A percentile compares a stretch with the other conserved stretches of the same genome.
These are phyloP conservation scores for Linnaemya vulpina DNA, from an alignment of 2,888 invertebrate genomes.

Conservation along the genomic window DNA sequence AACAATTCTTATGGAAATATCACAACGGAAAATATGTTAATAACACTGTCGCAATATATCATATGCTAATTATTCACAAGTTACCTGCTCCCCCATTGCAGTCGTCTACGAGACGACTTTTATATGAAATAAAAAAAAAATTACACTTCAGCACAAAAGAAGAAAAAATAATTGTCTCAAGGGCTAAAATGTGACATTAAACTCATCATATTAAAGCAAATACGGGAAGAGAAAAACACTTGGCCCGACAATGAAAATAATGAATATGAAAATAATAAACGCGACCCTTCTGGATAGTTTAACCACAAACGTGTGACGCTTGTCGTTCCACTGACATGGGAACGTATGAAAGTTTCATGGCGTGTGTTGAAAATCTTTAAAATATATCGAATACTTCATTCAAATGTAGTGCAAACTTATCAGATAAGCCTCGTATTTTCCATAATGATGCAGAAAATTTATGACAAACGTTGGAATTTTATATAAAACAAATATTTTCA, in stretches of 20 bases:
- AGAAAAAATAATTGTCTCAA: conserved; percentile 65
- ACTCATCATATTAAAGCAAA: conserved; percentile 58
- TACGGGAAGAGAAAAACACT: conserved; percentile 47
- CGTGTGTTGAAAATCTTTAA: not conserved
- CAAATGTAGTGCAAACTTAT: not conserved
- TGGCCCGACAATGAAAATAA: conserved; percentile 5
- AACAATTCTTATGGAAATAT: conserved; percentile 26
- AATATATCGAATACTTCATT: not conserved
- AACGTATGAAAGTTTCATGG: not conserved
- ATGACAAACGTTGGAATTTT: conserved; percentile 72
- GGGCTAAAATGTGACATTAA: conserved; percentile 72
- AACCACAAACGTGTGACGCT: conserved; percentile 44
- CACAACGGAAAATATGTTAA: conserved; percentile 70
- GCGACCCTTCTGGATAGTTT: conserved; percentile 22
- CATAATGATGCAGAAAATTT: conserved; percentile 76
- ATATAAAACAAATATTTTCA: conserved; percentile 24
- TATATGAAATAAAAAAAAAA: conserved; percentile 7
- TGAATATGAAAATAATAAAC: conserved; percentile 5
- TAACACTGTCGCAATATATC: conserved; percentile 75
- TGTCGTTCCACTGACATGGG: not conserved
- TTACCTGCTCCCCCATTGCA: conserved; percentile 11
- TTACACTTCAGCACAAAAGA: not conserved
- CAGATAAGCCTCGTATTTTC: conserved; percentile 27
- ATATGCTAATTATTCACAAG: conserved; percentile 73
- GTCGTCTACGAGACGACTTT: not conserved